Evolutionary conservation across 2,113 vertebrate species (phyloP).

Genomic region (Sylvia atricapilla): DNA sequence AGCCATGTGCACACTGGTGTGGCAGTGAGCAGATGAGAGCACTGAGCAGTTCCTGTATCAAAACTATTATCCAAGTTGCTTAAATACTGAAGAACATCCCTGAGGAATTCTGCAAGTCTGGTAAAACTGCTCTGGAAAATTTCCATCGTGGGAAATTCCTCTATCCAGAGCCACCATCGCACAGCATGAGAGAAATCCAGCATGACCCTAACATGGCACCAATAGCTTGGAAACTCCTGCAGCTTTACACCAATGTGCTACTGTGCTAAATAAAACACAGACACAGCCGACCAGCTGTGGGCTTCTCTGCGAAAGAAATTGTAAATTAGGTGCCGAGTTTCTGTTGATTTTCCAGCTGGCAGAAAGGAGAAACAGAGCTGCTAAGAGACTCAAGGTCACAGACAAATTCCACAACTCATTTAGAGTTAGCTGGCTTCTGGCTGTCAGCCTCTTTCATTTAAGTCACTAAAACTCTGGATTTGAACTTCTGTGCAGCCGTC

Average conservation of each 20-base stretch:
- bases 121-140: neutral
- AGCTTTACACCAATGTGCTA: neutral
- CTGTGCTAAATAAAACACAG: neutral
- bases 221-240: neutral
- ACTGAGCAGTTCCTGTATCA: neutral
- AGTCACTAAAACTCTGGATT: neutral
- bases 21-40: neutral
- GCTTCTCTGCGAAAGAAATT: neutral
- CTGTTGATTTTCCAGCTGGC: conserved; percentile 28
- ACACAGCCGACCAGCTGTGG: neutral
- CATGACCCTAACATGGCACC: neutral
- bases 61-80: neutral
- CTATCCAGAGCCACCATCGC: neutral
- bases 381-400: conserved; percentile 33
- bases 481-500: neutral
- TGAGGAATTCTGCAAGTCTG: neutral
- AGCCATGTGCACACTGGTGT: neutral
- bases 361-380: neutral
- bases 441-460: neutral
- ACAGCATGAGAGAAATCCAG: neutral
- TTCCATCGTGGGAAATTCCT: neutral
- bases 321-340: conserved; percentile 12
- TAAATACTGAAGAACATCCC: neutral
- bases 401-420: neutral
- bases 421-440: neutral